A percentile compares a stretch with the other conserved stretches of the same genome.
These are phyloP conservation scores for Anolis carolinensis DNA, from an alignment of 2,113 vertebrate species.

Conservation along the genomic window DNA sequence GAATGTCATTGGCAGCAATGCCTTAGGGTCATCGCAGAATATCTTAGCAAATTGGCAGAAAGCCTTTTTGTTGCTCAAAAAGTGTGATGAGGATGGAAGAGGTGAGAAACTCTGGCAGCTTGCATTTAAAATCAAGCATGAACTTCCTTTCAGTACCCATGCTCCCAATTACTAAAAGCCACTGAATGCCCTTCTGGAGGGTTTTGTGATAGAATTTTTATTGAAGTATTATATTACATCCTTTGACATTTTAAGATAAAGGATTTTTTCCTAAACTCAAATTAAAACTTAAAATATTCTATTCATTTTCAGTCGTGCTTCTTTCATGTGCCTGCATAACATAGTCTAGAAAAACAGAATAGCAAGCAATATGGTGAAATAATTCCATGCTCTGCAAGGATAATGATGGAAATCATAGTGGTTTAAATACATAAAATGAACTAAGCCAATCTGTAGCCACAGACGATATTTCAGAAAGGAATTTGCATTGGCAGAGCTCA, in stretches of 20 bases:
- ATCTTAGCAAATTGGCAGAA: neutral
- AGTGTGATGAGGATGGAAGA: neutral
- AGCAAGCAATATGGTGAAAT: conserved; percentile 10
- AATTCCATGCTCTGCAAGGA: conserved; percentile 22
- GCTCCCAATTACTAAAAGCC: neutral
- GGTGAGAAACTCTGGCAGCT: neutral
- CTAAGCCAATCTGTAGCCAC: conserved; percentile 2
- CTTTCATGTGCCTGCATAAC: neutral
- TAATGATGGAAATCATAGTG: conserved; percentile 15
- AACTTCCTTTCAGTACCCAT: neutral
- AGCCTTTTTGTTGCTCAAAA: neutral
- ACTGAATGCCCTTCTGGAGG: too few relatives aligned
- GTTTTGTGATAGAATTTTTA: neutral
- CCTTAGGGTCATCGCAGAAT: neutral
- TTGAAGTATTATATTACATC: neutral
- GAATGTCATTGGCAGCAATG: neutral
- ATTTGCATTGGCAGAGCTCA: conserved; percentile 1
- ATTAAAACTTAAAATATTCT: neutral
- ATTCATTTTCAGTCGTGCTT: conserved; percentile 16
- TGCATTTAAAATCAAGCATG: neutral
- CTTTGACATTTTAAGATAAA: neutral
- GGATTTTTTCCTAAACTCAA: neutral
- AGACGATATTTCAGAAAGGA: conserved; percentile 5
- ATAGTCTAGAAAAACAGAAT: conserved; percentile 2
- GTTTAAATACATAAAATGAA: conserved; percentile 8